phyloP scores from a whole-genome alignment of 2,797 vertebrate genomes.

The Aeoliscus strigatus region DNA sequence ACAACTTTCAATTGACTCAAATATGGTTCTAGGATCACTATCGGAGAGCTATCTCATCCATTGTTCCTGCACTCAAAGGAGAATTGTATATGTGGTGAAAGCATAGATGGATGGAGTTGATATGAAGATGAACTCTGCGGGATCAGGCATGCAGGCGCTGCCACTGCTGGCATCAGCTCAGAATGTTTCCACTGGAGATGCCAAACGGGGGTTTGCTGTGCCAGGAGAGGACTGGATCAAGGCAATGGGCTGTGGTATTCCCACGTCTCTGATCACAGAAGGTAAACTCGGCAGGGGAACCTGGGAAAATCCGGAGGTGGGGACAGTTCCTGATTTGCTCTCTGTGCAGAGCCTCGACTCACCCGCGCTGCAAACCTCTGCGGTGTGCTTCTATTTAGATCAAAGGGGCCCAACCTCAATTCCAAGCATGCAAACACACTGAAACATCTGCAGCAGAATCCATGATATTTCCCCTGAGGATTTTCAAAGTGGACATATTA shows the following conservation, averaged over 20 bases:
- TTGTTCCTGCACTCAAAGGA: conserved; percentile 1
- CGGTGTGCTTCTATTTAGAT: conserved; percentile 66
- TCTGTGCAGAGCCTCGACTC: conserved; percentile 29
- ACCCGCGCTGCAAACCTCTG: conserved; percentile 50
- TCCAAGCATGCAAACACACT: conserved; percentile 61
- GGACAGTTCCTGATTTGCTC: conserved; percentile 40
- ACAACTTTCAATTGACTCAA: too few species aligned
- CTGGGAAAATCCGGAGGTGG: conserved; percentile 53
- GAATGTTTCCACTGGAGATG: conserved; percentile 57
- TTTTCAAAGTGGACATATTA: conserved; percentile 58
- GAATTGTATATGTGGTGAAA: conserved; percentile 29
- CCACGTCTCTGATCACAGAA: conserved; percentile 61
- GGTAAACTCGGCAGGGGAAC: conserved; percentile 57
- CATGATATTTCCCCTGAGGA: conserved; percentile 54
- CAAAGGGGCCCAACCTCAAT: conserved; percentile 70
- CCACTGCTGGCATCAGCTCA: conserved; percentile 45
- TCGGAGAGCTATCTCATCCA: too few species aligned
- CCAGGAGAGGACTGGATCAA: conserved; percentile 64
- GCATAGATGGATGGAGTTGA: conserved; percentile 28
- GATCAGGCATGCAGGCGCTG: conserved; percentile 43
- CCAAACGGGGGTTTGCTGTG: conserved; percentile 55
- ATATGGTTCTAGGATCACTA: too few species aligned
- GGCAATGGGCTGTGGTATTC: conserved; percentile 51
- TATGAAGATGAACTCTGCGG: conserved; percentile 52
- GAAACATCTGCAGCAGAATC: conserved; percentile 72